Base-by-base conservation (phyloP, 2,888 invertebrate species). In the Cyaniris semiargus region DNA sequence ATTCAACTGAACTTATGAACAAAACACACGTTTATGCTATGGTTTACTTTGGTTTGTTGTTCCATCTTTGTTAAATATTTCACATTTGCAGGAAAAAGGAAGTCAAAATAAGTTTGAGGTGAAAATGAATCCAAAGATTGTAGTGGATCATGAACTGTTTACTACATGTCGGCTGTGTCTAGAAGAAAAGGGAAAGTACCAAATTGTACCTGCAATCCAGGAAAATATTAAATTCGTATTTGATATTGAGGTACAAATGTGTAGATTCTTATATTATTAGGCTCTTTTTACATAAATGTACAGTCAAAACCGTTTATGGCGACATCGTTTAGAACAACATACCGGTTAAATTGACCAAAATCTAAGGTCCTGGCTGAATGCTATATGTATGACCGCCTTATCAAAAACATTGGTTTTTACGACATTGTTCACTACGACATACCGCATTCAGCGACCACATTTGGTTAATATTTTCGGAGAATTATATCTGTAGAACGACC, bases 161-260 rank as follows among this genome's bases (percentile, higher is more conserved):
- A 85, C 90, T 4, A 91, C 88, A 48, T 94, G 94, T 82, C 87
- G 94, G 10, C 81, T 94, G 58, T 94, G 94, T 82, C 83, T 93
- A 74, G 87, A 89, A 75, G 88, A 92, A 31, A 84, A 83, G 78
- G 94, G 94, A 44, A 85, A 85, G 21, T 94, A 88, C 81, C 91
- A 90, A 78, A 93, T 94, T 80, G 83, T 88, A n/a, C 93, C 92
- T 48, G 81, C 79, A 60, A 85, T 93, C 10, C 89, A 89, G 80
- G 81, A 86, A 56, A 88, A 90, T 81, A 93, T 94, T 13, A 87
- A 87, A 80, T 91, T 85, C 81, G 94, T 93, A 79, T 93, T 89
- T 85, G 90, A 89, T 74, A 92, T 94, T 79, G 83, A 87, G 80
- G 94, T 94, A 66, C 23, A 60, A 60, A 60, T 23, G n/a, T 58